Evolutionary conservation across 2,113 vertebrate genomes (phyloP).

Genomic region (Gopherus flavomarginatus): DNA sequence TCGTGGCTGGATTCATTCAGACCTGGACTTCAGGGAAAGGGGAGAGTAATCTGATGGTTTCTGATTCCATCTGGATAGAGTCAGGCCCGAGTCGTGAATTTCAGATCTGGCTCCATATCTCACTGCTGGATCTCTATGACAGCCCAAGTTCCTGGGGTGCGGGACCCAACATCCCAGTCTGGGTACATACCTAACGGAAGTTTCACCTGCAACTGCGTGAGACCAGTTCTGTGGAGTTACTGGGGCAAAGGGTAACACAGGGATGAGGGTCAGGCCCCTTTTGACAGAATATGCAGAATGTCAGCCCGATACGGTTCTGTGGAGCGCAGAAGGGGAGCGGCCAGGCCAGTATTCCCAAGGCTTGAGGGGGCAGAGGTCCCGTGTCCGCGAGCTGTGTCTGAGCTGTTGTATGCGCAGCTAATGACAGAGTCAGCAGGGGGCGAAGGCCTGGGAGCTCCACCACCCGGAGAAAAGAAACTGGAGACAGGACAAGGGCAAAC

Average conservation of each 20-base stretch:
- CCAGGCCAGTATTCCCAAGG: background rate
- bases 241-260: background rate
- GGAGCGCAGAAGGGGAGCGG: background rate
- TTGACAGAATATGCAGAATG: too few species aligned
- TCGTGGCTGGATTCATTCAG: background rate
- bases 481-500: background rate
- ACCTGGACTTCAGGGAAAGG: background rate
- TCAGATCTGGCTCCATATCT: too few species aligned
- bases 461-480: background rate
- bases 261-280: background rate
- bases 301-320: too few species aligned
- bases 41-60: background rate
- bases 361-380: background rate
- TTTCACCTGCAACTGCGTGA: too few species aligned
- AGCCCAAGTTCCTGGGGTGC: too few species aligned
- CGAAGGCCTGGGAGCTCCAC: rapidly evolving
- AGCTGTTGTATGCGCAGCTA: background rate
- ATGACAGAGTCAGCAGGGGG: background rate
- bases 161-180: too few species aligned
- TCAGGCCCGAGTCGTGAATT: background rate
- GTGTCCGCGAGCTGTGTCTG: background rate
- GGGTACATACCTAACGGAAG: too few species aligned
- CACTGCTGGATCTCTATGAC: too few species aligned
- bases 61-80: background rate
- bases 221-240: background rate